phyloP scores from a whole-genome alignment of 2,113 vertebrate species.

The Dryoscopus gambensis region DNA sequence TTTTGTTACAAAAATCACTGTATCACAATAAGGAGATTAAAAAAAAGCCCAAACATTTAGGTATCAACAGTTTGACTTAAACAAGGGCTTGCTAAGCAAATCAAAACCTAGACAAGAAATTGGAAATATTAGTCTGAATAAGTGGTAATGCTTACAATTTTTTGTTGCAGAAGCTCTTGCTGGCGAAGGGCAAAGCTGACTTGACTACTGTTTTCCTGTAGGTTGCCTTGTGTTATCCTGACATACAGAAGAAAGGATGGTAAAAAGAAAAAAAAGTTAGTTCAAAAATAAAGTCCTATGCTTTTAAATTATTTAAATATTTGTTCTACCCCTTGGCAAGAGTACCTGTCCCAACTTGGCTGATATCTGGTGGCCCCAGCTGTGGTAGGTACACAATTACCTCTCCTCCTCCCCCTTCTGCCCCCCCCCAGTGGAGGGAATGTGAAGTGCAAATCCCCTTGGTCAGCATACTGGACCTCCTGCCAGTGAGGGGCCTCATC shows the following conservation, averaged over 20 bases:
- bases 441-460: background rate
- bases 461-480: background rate
- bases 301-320: background rate
- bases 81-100: background rate
- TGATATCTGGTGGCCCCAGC: background rate
- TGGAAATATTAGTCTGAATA: background rate
- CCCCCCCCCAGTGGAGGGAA: background rate
- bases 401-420: background rate
- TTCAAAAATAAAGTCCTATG: background rate
- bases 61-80: background rate
- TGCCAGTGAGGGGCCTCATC: rapidly evolving
- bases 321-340: background rate
- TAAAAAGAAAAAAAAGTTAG: background rate
- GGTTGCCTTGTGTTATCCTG: background rate
- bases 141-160: background rate
- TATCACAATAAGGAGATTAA: background rate
- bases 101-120: background rate
- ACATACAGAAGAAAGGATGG: background rate
- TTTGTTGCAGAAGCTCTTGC: background rate
- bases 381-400: background rate
- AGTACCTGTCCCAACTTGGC: background rate
- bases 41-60: background rate
- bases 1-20: background rate
- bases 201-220: background rate
- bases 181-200: background rate